Evolutionary conservation across 2,888 invertebrate species (phyloP), one percentile per base, ranked within the genome.

Genomic region (Acleris sparsana): DNA sequence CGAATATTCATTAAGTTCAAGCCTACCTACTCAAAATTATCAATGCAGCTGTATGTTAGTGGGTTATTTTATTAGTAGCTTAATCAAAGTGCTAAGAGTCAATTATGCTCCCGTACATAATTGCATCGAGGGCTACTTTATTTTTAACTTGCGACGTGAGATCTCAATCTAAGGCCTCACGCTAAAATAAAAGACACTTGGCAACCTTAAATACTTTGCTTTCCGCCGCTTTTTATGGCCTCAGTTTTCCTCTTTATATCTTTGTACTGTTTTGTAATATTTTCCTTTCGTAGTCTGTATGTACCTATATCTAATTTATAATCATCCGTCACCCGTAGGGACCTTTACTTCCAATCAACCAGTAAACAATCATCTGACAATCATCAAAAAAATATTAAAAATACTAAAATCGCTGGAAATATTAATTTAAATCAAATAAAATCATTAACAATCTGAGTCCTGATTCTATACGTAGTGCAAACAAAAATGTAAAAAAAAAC

Each of bases 221-320:
- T 88, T 71, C 68, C 58, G 70, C 71, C 62, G 70, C 68, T 65
- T 68, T 77, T 79, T 77, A 78, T 78, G 78, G 77, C 75, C 77
- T 74, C 79, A 83, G 72, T 74, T 72, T 73, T 76, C 78, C 74
- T 85, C 80, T 87, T 83, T 86, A 82, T 83, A 80, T 83, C 18
- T 39, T 52, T 44, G 25, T 59, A 74, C 73, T 77, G 74, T 80
- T 75, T 16, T 55, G 39, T 75, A 68, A 39, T 39, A 39, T 39
- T 39, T 33, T 39, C 78, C 25, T 63, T 73, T 71, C 25, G 69
- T 70, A 69, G 69, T 71, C 43, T 39, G 4, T 72, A 56, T 65
- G 60, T 65, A 33, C 33, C 33, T 33, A 55, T 55, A 55, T 55
- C 13, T 48, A 43, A 53, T 53, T 43, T 70, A 29, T 63, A 43